These are phyloP conservation scores for Arnoldichthys spilopterus DNA, from an alignment of 2,797 vertebrate genomes.

Conservation along the genomic window DNA sequence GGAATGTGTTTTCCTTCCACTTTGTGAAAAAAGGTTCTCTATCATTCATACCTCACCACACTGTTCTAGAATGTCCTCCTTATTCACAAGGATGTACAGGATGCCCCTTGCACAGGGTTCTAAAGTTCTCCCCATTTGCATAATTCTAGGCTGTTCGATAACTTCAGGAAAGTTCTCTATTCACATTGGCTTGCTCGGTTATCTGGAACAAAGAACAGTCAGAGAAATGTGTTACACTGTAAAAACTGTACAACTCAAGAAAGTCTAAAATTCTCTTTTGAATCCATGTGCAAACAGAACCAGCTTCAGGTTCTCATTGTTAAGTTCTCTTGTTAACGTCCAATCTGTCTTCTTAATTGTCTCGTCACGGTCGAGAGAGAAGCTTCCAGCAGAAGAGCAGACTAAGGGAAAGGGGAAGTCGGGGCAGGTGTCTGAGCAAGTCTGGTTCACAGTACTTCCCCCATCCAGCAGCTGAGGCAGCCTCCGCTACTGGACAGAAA, in stretches of 20 bases:
- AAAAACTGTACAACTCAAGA: background rate
- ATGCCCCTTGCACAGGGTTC: too few species aligned
- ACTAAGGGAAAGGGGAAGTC: constrained; percentile 15
- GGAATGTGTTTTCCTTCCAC: too few species aligned
- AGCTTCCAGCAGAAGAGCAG: constrained; percentile 24
- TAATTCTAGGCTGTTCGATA: background rate
- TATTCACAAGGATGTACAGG: too few species aligned
- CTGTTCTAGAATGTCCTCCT: too few species aligned
- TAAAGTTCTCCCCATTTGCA: background rate
- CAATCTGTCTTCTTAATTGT: too few species aligned
- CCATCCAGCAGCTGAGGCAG: constrained; percentile 32
- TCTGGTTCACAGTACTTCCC: constrained; percentile 30
- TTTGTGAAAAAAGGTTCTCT: too few species aligned
- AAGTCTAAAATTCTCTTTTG: too few species aligned
- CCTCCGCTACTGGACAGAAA: constrained; percentile 40
- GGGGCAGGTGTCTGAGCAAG: constrained; percentile 50
- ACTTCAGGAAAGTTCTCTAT: too few species aligned
- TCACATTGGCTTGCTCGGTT: background rate
- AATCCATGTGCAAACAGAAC: too few species aligned
- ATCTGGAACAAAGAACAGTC: background rate
- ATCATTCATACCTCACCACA: too few species aligned
- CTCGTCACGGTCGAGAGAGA: background rate
- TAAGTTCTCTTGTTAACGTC: too few species aligned
- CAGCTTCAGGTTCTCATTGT: background rate
- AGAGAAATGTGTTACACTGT: background rate